Evolutionary conservation across 37 sponge, comb jelly and placozoan species (phyloP).

Genomic region (Tethya wilhelma): DNA sequence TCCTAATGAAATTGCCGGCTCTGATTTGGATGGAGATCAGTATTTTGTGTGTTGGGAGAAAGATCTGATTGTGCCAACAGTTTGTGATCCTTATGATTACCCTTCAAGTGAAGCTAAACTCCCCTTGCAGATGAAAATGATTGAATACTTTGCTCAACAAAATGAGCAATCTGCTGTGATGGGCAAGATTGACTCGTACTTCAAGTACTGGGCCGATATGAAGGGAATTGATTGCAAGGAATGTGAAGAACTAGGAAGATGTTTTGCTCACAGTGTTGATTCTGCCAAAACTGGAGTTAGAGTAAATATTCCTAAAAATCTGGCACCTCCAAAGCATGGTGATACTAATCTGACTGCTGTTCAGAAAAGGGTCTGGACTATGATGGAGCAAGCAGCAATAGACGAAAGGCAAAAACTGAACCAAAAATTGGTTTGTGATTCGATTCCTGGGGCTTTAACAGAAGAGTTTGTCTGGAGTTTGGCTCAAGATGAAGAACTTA

Average conservation of each 20-base stretch:
- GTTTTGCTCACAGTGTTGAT: conserved; percentile 75
- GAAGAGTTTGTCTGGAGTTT: conserved; percentile 66
- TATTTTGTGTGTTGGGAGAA: conserved; percentile 85
- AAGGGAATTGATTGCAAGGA: conserved; percentile 54
- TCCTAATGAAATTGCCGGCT: conserved; percentile 83
- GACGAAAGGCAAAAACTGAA: conserved; percentile 35
- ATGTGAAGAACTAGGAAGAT: conserved; percentile 68
- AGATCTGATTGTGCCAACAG: conserved; percentile 51
- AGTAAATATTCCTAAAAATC: conserved; percentile 44
- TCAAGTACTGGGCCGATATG: conserved; percentile 70
- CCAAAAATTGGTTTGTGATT: not conserved
- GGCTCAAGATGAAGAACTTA: conserved; percentile 6
- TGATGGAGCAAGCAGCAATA: conserved; percentile 50
- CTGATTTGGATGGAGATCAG: conserved; percentile 89
- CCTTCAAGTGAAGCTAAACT: conserved; percentile 22
- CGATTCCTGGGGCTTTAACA: not conserved
- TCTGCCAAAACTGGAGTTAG: conserved; percentile 72
- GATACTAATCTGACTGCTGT: not conserved
- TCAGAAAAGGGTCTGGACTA: conserved; percentile 47
- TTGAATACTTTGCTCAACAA: conserved; percentile 70
- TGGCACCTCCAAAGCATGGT: conserved; percentile 35
- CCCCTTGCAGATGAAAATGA: not conserved
- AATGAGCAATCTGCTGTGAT: conserved; percentile 50
- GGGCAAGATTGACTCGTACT: conserved; percentile 70
- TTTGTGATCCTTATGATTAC: conserved; percentile 64